phyloP scores from a whole-genome alignment of 2,888 invertebrate species.

The Polietes domitor region DNA sequence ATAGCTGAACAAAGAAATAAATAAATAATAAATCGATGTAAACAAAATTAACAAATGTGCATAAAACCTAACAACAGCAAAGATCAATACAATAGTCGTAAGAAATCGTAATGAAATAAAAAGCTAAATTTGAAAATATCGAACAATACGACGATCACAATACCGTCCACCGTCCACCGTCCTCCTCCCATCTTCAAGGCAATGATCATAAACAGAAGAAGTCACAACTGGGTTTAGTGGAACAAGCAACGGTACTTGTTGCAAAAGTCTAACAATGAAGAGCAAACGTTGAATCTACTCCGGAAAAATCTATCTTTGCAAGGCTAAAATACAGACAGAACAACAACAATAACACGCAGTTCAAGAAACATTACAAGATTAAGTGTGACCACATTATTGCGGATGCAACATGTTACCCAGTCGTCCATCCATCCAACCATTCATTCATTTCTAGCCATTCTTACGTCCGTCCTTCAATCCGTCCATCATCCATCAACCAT shows the following conservation, averaged over 20 bases:
- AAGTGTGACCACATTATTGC: neutral
- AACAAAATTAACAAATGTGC: no score
- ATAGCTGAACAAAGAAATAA: no score
- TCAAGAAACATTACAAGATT: neutral
- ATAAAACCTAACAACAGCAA: no score
- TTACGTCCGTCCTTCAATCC: neutral
- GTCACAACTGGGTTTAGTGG: constrained; percentile 40
- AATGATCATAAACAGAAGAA: neutral
- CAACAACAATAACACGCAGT: neutral
- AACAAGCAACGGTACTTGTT: constrained; percentile 63
- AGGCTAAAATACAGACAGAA: neutral
- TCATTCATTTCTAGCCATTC: neutral
- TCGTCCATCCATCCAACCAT: neutral
- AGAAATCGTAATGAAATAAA: no score
- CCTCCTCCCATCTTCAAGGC: neutral
- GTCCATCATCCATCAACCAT: constrained; percentile 4
- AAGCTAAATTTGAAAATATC: no score
- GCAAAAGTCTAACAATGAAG: constrained; percentile 46
- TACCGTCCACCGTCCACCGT: neutral
- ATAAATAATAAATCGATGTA: no score
- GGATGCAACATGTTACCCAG: constrained; percentile 2
- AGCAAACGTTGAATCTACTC: neutral
- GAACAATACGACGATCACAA: no score
- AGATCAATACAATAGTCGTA: no score
- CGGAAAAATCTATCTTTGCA: neutral